Evolutionary conservation across 2,113 vertebrate species (phyloP), one percentile per base, ranked within the genome.

Genomic region (Piaya cayana): DNA sequence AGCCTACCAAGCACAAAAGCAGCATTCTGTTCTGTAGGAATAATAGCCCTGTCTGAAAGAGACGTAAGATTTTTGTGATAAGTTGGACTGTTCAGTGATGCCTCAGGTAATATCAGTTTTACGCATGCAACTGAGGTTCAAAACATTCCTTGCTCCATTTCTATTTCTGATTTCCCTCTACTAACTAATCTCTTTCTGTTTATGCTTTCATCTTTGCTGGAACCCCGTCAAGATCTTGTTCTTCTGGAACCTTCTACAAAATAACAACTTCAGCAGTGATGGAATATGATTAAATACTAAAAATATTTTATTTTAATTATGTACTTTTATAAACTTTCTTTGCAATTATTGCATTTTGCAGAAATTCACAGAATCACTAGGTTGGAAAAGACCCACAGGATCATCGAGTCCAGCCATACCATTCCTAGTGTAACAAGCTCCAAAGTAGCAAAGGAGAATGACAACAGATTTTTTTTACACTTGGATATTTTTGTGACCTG

Each of bases 11-110:
- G 59, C 52, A 65, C 37, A 81, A 72, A 58, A 70, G 25, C 37
- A 75, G 21, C 2, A 1, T 83, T 92, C 50, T 90, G 16, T 80
- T 91, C 71, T 72, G 55, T 50, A 42, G 82, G 20, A 90, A 74
- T 88, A 95, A 94, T 74, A 92, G 50, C 56, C 32, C 55, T 80
- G 47, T 50, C 76, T 93, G 47, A 92, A 94, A 92, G 12, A 94
- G 68, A 67, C 63, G 55, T 69, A 83, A 82, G 76, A 65, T 80
- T 83, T 82, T 76, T 77, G 50, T 87, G 86, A 70, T 92, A 8
- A 23, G 71, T 92, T 82, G 79, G 45, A 36, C 59, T 96, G 87
- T 90, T 63, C 82, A 55, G 47, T 80, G 50, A 22, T 80, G 59
- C 64, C 47, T 83, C 53, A 76, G 77, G 74, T 56, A 71, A 68